Conservation (phyloP, 2,888 invertebrate genomes). For the Monochamus alternatus region DNA sequence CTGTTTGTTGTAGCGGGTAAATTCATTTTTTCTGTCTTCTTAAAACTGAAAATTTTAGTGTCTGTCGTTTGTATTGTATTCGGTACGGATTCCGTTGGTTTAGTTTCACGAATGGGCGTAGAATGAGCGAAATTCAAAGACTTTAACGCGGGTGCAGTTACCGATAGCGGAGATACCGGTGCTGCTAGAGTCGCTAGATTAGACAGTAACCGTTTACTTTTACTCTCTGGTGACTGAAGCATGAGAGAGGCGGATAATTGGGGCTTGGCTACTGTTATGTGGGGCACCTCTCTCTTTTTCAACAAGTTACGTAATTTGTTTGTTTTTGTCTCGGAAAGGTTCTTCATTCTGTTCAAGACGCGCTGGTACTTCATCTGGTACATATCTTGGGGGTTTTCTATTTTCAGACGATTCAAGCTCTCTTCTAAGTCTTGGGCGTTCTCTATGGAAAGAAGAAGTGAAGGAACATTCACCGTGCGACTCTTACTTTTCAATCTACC, state of each 20-base stretch:
- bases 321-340: conserved; percentile 72
- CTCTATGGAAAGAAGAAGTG: conserved; percentile 70
- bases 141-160: conserved; percentile 45
- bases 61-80: conserved; percentile 42
- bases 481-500: conserved; percentile 66
- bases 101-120: conserved; percentile 51
- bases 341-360: conserved; percentile 61
- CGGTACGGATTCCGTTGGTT: conserved; percentile 39
- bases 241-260: conserved; percentile 62
- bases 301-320: conserved; percentile 73
- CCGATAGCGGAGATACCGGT: conserved; percentile 52
- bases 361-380: conserved; percentile 68
- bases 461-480: conserved; percentile 68
- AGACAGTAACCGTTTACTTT: conserved; percentile 44
- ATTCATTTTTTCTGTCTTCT: conserved; percentile 35
- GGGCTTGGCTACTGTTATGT: conserved; percentile 73
- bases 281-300: conserved; percentile 72
- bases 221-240: conserved; percentile 55
- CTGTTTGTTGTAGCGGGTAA: conserved; percentile 10
- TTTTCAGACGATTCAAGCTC: conserved; percentile 72
- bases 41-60: conserved; percentile 40
- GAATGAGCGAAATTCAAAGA: conserved; percentile 59
- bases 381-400: conserved; percentile 70
- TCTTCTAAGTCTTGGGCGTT: conserved; percentile 65
- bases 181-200: conserved; percentile 42